Evolutionary conservation across 2,888 invertebrate species (phyloP), one percentile per base, ranked within the genome.

Genomic region (Cryptosula pallasiana): DNA sequence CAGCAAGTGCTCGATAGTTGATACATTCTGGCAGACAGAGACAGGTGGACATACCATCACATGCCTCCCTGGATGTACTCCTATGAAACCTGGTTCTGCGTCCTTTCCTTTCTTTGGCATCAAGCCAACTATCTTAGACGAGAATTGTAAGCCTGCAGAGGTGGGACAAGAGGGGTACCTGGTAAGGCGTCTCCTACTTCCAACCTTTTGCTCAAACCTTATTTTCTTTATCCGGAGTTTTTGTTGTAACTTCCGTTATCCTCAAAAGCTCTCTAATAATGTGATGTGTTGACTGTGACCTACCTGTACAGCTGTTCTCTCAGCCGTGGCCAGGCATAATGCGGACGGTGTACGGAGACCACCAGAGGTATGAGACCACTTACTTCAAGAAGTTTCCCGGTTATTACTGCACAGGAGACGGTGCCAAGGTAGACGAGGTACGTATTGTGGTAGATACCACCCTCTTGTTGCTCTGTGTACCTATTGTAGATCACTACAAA

Each of bases 21-120:
- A 99, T 83, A 99, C 99, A 0, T 99, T 95, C 87, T 99, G 98
- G 98, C 99, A 99, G 87, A 99, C 99, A 0, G 99, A 99, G 88
- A 99, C 98, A 2, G 98, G 98, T 9, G 98, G 98, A 0, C 97
- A 98, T 86, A 93, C 97, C 27, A 88, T 99, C 69, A 95, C 97
- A 45, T 94, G 97, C 36, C 86, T 99, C 71, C 98, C 99, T 0
- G 97, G 96, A 27, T 94, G 94, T 27, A 96, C 94, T 0, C 93
- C 95, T 20, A 93, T 95, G 90, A 99, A 99, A 86, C 98, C 99
- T 0, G 98, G 98, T 74, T 92, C 97, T 73, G 98, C 99, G 75
- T 90, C 94, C 0, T 93, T 94, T 81, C 98, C 99, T 75, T 99
- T 98, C 89, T 98, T 99, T 84, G 98, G 99, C 25, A 94, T 99